Evolutionary conservation across 2,113 vertebrate genomes (phyloP), one percentile per base, ranked within the genome.

Genomic region (Nyctereutes procyonoides): DNA sequence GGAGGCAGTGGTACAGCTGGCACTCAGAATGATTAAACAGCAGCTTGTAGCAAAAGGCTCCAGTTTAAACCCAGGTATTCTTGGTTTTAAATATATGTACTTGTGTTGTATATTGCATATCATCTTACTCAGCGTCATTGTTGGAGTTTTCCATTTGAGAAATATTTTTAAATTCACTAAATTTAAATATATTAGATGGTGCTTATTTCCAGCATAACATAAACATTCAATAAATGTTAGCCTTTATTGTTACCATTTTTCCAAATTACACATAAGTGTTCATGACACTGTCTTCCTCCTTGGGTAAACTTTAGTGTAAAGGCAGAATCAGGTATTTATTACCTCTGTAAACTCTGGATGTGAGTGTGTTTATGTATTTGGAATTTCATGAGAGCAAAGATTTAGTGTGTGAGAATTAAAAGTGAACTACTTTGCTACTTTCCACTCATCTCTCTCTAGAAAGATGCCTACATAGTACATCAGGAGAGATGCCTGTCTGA

Each of bases 361-460:
- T 60, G 19, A 24, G 12, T 85, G 32, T 81, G 2, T 79, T 9
- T 48, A 15, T 53, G 30, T 60, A 62, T 63, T 69, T 81, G 58
- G n/a, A 22, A 19, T 38, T 51, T 86, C 17, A 55, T 62, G 43
- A 92, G 38, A 20, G 24, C 74, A 58, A 32, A 71, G 32, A 73
- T 94, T 90, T 73, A 92, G 60, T 74, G 74, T 60, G 24, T 48
- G 63, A 94, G 51, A 88, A 74, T 83, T 85, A 83, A 84, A 88
- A 80, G 35, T 73, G 69, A 90, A 67, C 51, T 58, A 9, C 13
- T 84, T 88, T 51, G 38, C 65, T 58, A 26, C 71, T 65, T 82
- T 67, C 7, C 17, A 53, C 4, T 53, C 51, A 71, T 81, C 28
- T 28, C 12, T 62, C 43, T 63, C 8, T 56, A 14, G 2, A 32